A percentile compares a stretch with the other conserved stretches of the same genome.
These are phyloP conservation scores for Callyntrura guangdongensis DNA, from an alignment of 2,888 invertebrate species.

Conservation along the genomic window DNA sequence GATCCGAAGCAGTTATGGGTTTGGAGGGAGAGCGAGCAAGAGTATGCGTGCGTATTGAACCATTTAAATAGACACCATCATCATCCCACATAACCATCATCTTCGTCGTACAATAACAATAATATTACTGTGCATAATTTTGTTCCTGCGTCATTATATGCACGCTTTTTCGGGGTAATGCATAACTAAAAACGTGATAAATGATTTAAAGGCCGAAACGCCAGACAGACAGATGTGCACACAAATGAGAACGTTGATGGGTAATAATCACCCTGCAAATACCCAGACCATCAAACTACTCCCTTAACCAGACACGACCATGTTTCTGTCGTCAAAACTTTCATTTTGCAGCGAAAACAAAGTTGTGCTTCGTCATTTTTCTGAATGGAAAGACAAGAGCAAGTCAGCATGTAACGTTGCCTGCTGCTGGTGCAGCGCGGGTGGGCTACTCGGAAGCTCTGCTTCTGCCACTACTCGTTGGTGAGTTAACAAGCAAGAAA, in stretches of 20 bases:
- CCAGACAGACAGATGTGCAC: conserved; percentile 15
- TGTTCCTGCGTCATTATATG: too few relatives aligned
- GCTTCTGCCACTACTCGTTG: neutral
- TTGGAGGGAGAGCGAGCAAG: neutral
- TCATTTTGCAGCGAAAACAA: conserved; percentile 31
- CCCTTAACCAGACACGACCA: conserved; percentile 27
- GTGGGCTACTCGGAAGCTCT: neutral
- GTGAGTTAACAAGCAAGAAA: neutral
- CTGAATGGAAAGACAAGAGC: conserved; percentile 1
- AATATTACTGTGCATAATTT: too few relatives aligned
- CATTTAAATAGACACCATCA: conserved; percentile 69
- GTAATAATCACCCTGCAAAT: too few relatives aligned
- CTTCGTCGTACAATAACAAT: neutral
- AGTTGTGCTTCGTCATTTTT: conserved; percentile 22
- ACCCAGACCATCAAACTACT: neutral
- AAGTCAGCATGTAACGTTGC: neutral
- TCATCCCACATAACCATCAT: neutral
- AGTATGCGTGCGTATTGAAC: conserved; percentile 67
- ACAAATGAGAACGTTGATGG: neutral
- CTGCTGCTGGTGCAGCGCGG: neutral
- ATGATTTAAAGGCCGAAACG: conserved; percentile 43
- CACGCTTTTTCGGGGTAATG: neutral
- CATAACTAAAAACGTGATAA: conserved; percentile 43
- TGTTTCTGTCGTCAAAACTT: conserved; percentile 63
- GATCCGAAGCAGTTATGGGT: conserved; percentile 68